Conservation (phyloP, 2,113 vertebrate species). For the Zosterops pallidus region DNA sequence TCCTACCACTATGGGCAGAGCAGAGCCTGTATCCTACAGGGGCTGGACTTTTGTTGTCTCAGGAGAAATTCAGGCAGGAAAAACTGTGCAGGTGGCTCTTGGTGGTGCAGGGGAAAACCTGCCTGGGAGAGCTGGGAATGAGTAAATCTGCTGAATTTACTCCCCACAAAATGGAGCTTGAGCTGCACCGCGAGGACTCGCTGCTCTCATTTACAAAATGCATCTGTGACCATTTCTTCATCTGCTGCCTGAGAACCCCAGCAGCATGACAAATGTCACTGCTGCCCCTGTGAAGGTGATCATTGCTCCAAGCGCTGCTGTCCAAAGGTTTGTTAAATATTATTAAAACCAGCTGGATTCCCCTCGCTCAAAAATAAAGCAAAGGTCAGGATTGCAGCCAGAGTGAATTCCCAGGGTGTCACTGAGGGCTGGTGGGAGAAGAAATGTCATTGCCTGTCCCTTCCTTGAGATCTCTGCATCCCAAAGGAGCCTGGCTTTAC, state of each 20-base stretch:
- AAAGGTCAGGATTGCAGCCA: background rate
- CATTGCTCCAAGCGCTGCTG: background rate
- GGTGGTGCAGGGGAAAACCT: background rate
- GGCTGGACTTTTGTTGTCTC: background rate
- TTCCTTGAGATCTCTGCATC: background rate
- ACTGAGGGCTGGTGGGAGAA: background rate
- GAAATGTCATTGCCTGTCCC: background rate
- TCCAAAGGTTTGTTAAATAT: background rate
- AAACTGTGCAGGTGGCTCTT: background rate
- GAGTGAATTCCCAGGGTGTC: background rate
- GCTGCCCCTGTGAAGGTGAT: background rate
- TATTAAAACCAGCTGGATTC: no score
- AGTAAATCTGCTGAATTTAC: background rate
- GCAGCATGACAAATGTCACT: background rate
- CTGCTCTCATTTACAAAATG: background rate
- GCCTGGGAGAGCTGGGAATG: background rate
- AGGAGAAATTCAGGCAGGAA: background rate
- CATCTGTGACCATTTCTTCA: background rate
- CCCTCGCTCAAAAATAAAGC: background rate
- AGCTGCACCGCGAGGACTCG: fast-evolving
- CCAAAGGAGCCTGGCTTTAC: background rate
- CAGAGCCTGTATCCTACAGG: background rate
- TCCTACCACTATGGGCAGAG: background rate
- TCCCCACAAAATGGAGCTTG: background rate
- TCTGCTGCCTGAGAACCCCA: background rate